Conservation (phyloP, 1,140 invertebrate genomes). For the Holcopasites calliopsidis region DNA sequence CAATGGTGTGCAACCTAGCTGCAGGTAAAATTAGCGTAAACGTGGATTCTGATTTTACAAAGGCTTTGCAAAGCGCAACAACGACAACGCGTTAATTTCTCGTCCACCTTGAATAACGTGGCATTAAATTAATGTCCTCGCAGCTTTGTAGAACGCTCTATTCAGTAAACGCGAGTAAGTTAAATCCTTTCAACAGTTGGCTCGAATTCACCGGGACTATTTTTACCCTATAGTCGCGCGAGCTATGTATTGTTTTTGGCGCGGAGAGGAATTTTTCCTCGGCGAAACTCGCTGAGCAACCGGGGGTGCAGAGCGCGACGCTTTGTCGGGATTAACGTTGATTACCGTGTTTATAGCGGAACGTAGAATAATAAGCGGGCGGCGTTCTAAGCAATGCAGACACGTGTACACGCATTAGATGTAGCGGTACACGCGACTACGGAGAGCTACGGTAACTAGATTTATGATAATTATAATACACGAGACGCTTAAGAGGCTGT, state of each 20-base stretch:
- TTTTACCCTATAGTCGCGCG: neutral
- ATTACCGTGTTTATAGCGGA: constrained; percentile 34
- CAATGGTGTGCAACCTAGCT: too few species aligned
- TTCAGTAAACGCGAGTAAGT: neutral
- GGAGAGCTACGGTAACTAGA: constrained; percentile 40
- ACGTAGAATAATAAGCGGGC: constrained; percentile 40
- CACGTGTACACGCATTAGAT: constrained; percentile 10
- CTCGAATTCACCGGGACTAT: neutral
- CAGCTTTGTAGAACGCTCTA: neutral
- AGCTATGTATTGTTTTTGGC: too few species aligned
- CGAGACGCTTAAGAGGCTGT: constrained; percentile 39
- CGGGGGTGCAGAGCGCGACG: neutral
- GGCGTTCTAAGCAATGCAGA: constrained; percentile 26
- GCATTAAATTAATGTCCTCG: neutral
- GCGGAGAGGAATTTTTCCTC: neutral
- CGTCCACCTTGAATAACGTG: too few species aligned
- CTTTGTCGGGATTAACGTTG: constrained; percentile 7
- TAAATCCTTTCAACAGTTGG: too few species aligned
- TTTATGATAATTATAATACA: constrained; percentile 61
- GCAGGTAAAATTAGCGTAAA: too few species aligned
- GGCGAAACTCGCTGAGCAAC: neutral
- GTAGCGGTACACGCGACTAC: neutral
- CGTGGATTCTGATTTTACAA: too few species aligned
- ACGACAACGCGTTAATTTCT: too few species aligned
- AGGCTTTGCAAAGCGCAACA: too few species aligned